A percentile compares a stretch with the other conserved stretches of the same genome.
phyloP scores from a whole-genome alignment of 2,888 invertebrate species.

The Melanotus villosus region DNA sequence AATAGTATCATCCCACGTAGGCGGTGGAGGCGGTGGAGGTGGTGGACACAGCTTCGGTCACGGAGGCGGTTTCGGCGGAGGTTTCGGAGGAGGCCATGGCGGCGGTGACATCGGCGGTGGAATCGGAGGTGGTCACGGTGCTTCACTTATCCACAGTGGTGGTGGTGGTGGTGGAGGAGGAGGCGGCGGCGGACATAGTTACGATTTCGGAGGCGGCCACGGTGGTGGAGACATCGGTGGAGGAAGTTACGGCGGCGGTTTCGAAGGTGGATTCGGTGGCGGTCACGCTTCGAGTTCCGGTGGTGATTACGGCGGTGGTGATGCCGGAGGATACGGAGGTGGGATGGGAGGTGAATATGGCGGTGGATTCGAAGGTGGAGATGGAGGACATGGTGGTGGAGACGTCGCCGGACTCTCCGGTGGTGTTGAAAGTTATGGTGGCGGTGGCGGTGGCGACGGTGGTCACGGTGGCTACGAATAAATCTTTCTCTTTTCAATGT shows the following conservation, averaged over 20 bases:
- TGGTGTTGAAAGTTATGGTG: slow-evolving; percentile 48
- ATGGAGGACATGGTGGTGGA: slow-evolving; percentile 37
- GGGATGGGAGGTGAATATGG: slow-evolving; percentile 45
- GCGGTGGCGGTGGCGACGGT: slow-evolving; percentile 49
- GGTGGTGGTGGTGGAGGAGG: slow-evolving; percentile 62
- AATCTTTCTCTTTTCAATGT: too few species aligned
- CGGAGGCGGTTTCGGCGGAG: slow-evolving; percentile 65
- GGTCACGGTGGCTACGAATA: slow-evolving; percentile 57
- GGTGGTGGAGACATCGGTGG: slow-evolving; percentile 58
- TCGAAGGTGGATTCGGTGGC: slow-evolving; percentile 62
- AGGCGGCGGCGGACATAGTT: slow-evolving; percentile 57
- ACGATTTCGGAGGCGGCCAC: slow-evolving; percentile 66
- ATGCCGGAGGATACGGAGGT: slow-evolving; percentile 55
- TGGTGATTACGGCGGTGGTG: slow-evolving; percentile 51
- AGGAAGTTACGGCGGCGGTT: slow-evolving; percentile 66
- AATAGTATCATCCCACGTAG: slow-evolving; percentile 65
- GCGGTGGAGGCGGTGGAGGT: slow-evolving; percentile 59
- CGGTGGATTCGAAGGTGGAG: slow-evolving; percentile 19
- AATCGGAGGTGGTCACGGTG: slow-evolving; percentile 64
- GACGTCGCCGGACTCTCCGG: slow-evolving; percentile 33
- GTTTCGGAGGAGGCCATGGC: slow-evolving; percentile 49
- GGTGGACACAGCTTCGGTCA: slow-evolving; percentile 54
- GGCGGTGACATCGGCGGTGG: slow-evolving; percentile 64
- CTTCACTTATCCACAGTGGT: slow-evolving; percentile 57
- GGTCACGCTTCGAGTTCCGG: slow-evolving; percentile 57